phyloP scores from a whole-genome alignment of 2,888 invertebrate species.

The Phengaris alcon region DNA sequence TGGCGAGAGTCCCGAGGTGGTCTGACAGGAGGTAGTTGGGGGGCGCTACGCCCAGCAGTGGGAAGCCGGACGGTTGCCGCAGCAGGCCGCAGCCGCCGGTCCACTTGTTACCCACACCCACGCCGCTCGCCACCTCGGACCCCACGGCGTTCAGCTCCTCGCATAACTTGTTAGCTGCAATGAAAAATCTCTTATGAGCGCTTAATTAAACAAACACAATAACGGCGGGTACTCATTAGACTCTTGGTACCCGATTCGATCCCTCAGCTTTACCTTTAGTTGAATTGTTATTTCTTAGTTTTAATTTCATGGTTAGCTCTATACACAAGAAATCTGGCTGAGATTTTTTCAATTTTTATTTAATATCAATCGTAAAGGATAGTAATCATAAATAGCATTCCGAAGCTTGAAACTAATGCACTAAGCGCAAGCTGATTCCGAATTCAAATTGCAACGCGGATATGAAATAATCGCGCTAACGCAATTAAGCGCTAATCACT shows the following conservation, averaged over 20 bases:
- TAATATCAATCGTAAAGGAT: neutral
- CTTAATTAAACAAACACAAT: no score
- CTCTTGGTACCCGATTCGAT: no score
- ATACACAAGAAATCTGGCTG: no score
- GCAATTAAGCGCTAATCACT: conserved; percentile 77
- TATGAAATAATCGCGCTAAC: conserved; percentile 77
- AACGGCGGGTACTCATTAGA: no score
- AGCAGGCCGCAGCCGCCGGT: conserved; percentile 82
- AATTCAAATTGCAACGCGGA: conserved; percentile 72
- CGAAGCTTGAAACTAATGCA: conserved; percentile 53
- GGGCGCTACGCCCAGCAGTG: conserved; percentile 78
- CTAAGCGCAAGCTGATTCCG: conserved; percentile 66
- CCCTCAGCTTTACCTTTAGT: no score
- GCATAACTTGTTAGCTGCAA: conserved; percentile 69
- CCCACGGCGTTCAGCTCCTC: conserved; percentile 69
- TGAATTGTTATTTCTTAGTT: no score
- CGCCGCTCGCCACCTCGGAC: conserved; percentile 61
- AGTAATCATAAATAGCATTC: conserved; percentile 25
- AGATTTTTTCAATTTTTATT: no score
- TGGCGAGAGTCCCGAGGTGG: conserved; percentile 80
- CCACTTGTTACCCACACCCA: conserved; percentile 72
- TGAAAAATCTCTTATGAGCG: conserved; percentile 31
- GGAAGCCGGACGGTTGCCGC: conserved; percentile 81
- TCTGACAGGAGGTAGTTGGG: conserved; percentile 81
- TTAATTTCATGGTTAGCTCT: no score